phyloP scores from a whole-genome alignment of 2,888 invertebrate genomes.

The Temnothorax unifasciatus region DNA sequence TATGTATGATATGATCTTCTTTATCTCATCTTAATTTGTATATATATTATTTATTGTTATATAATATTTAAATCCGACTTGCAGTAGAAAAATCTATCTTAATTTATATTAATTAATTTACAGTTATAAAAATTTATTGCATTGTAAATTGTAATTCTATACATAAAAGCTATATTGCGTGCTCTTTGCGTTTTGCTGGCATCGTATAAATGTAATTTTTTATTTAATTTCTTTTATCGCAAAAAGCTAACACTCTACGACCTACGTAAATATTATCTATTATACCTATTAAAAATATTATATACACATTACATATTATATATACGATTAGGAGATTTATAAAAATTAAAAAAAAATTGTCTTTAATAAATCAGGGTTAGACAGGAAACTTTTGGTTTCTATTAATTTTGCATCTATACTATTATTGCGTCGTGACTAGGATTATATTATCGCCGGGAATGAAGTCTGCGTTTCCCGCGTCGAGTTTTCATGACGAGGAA shows the following conservation, averaged over 20 bases:
- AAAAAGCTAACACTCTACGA: background rate
- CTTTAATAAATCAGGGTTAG: background rate
- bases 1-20: background rate
- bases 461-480: slow-evolving; percentile 59
- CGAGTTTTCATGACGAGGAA: slow-evolving; percentile 61
- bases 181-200: background rate
- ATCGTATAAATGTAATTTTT: slow-evolving; percentile 4
- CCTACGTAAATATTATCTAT: background rate
- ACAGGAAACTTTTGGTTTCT: background rate
- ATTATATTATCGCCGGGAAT: slow-evolving; percentile 59
- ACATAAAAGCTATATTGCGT: background rate
- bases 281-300: background rate
- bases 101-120: background rate
- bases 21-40: background rate
- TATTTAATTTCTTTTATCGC: background rate
- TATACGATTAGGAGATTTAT: background rate
- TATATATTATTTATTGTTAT: background rate
- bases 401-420: slow-evolving; percentile 4
- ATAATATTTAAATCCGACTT: background rate
- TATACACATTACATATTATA: background rate
- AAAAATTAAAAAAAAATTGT: background rate
- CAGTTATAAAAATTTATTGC: background rate
- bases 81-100: background rate
- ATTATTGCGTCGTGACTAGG: background rate
- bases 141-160: background rate